Base-by-base conservation (phyloP, 2,797 vertebrate genomes). In the Falco concolor region DNA sequence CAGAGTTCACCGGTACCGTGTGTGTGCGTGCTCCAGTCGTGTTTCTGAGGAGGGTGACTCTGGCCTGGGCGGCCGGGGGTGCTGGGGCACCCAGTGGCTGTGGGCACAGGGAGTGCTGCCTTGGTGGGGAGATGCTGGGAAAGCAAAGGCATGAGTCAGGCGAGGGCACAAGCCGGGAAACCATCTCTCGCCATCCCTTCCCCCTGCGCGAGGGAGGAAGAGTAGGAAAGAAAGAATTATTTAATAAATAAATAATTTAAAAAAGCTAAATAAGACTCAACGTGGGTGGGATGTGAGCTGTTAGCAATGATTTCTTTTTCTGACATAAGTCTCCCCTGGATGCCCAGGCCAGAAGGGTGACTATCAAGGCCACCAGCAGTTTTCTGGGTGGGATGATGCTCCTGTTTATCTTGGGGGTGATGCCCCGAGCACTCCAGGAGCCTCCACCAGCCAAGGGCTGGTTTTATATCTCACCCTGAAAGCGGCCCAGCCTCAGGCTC, bases 31-130 rank as follows among this genome's bases (percentile, higher is more conserved):
- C 44, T 78, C 44, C 30, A 8, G 76, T 3, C 2, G 5, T 9
- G 47, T n/a, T 64, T 45, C n/a, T 3, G n/a, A 69, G 49, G 18
- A 22, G 57, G 44, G 25, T 20, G 76, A 49, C 5, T 24, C 47
- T 3, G 13, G 0, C 40, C 34, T 38, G 22, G 1, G 16, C 38
- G 20, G 36, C 59, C 0, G 0, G 40, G 36, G 8, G 52, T 27
- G 56, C 25, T 3, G 9, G 63, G 56, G 28, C 8, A 14, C 12
- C 36, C 4, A 30, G 12, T 9, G 9, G 20, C 13, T 2, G 11
- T 1, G 52, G 44, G 18, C 27, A 14, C 53, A 44, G 72, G 80
- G 65, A 74, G 40, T 0, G 0, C 28, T 13, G 47, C 6, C 30
- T 30, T 57, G 57, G 24, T 12, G 47, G 42, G 24, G 72, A 56